phyloP scores from a whole-genome alignment of 2,113 vertebrate species.

The Ciconia boyciana region DNA sequence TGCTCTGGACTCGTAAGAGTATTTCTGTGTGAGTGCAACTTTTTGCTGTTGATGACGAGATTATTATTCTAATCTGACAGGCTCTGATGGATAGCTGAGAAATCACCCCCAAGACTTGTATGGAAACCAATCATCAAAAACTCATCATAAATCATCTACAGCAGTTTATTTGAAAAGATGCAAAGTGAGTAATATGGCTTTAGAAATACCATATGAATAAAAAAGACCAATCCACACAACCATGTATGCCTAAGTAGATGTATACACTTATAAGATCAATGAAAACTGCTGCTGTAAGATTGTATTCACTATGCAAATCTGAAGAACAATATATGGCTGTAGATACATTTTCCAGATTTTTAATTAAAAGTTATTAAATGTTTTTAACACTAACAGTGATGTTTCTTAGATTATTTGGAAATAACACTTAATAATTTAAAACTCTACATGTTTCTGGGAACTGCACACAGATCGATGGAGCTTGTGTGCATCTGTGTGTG shows the following conservation, averaged over 20 bases:
- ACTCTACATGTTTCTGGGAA: background rate
- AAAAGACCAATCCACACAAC: background rate
- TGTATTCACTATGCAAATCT: background rate
- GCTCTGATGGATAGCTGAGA: background rate
- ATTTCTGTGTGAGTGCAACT: background rate
- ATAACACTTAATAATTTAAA: background rate
- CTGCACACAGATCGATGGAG: background rate
- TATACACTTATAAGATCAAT: background rate
- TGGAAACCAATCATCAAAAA: slow-evolving; percentile 4
- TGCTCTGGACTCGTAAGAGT: background rate
- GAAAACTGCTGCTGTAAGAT: background rate
- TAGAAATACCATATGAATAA: slow-evolving; percentile 10
- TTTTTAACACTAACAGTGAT: background rate
- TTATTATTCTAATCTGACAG: slow-evolving; percentile 27
- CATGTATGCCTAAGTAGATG: background rate
- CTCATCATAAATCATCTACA: slow-evolving; percentile 10
- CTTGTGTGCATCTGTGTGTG: background rate
- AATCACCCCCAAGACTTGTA: background rate
- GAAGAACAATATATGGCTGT: background rate
- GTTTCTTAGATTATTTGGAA: background rate
- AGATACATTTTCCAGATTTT: background rate
- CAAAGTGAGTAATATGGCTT: slow-evolving; percentile 3
- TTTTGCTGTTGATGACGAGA: background rate
- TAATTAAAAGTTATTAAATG: background rate
- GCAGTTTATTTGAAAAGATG: slow-evolving; percentile 16